Evolutionary conservation across 2,888 invertebrate species (phyloP).

Genomic region (Dryomyza anilis): DNA sequence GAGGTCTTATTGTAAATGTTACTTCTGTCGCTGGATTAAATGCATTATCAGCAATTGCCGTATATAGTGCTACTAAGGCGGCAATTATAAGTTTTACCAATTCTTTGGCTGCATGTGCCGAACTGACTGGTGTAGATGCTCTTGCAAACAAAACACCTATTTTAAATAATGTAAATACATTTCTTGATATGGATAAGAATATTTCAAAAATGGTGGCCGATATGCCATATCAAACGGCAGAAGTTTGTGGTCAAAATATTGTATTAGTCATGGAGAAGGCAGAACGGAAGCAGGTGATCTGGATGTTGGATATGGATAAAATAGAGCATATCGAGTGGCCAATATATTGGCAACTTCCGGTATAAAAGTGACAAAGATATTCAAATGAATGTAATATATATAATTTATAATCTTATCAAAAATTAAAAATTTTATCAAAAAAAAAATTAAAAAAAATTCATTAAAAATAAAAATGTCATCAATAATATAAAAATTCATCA

Average conservation of each 20-base stretch:
- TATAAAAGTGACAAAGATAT: not conserved
- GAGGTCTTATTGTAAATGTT: slow-evolving; percentile 59
- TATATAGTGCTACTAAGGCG: slow-evolving; percentile 57
- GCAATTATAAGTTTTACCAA: slow-evolving; percentile 59
- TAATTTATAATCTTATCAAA: not conserved
- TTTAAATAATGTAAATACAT: slow-evolving; percentile 39
- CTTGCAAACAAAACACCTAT: slow-evolving; percentile 50
- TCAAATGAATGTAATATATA: no score
- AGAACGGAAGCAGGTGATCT: not conserved
- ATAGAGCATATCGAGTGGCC: not conserved
- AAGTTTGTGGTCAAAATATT: not conserved
- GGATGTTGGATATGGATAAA: not conserved
- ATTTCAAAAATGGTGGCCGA: slow-evolving; percentile 32
- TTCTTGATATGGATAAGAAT: slow-evolving; percentile 45
- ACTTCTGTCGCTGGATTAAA: slow-evolving; percentile 53
- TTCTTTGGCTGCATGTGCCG: slow-evolving; percentile 51
- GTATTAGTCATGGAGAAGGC: not conserved
- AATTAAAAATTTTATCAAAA: not conserved
- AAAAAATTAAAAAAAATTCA: no score
- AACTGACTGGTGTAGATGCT: slow-evolving; percentile 53
- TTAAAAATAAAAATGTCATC: not conserved
- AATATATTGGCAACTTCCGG: not conserved
- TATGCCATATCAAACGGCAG: not conserved
- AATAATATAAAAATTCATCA: not conserved
- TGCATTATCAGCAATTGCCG: slow-evolving; percentile 46